Base-by-base conservation (phyloP, 2,888 invertebrate genomes). In the Noctuana brunneofusca region DNA sequence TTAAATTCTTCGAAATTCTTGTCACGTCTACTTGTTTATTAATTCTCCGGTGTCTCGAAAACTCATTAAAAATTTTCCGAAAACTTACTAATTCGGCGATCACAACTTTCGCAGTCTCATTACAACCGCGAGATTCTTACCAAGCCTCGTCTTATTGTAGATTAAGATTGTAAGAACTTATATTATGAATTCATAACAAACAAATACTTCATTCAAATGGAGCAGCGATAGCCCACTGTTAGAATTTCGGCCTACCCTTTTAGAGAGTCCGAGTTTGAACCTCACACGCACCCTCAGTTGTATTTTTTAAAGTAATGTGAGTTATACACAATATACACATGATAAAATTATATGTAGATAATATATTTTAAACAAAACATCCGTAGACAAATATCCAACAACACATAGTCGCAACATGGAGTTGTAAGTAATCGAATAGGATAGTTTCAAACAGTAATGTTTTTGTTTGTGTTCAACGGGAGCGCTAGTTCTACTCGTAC, bases 21-120 rank as follows among this genome's bases (percentile, higher is more conserved):
- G 46, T 46, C 46, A 12, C 41, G 16, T 38, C 38, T 8, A 16
- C 16, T 30, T 46, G 24, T 32, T 35, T 46, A 54, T 60, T 20
- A 46, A 24, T 54, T 35, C 46, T 11, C 16, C 22, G 35, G 41
- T 54, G 59, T 48, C 27, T 46, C 48, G 8, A 35, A 60, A 60
- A 60, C 46, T 54, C 60, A 60, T 60, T 60, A 54, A 60, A 59
- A 60, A 38, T 54, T 54, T 60, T n/a, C 6, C 46, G 24, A 20
- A 60, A 48, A 60, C 60, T 60, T 60, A 50, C 18, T 60, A 54
- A 60, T 48, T 60, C 54, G 3, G 27, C 53, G 48, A 54, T 54
- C 53, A 54, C 48, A 60, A 60, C 48, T 54, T 54, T 20, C 60
- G 30, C 53, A 48, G 30, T 54, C 60, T 48, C 54, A 35, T 60